Evolutionary conservation across 53 echinoderm and acorn worm species (phyloP).

Genomic region (Mesocentrotus franciscanus): DNA sequence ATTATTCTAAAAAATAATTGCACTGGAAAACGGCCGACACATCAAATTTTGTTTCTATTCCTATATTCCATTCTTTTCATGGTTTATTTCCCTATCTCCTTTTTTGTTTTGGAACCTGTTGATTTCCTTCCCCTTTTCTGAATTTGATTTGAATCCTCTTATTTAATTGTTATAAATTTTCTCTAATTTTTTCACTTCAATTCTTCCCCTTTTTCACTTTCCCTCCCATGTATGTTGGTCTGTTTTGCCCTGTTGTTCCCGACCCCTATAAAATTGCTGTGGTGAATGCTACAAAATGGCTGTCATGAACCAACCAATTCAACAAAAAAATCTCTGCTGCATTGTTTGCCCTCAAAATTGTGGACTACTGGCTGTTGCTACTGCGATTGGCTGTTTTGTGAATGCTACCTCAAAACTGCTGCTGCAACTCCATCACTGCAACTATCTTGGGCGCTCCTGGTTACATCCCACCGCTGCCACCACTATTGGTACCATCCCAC

Average conservation of each 20-base stretch:
- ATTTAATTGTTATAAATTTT: neutral
- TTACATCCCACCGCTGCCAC: slow-evolving; percentile 5
- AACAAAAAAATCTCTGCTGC: slow-evolving; percentile 16
- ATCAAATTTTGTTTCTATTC: neutral
- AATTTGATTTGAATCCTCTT: neutral
- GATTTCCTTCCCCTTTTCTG: slow-evolving; percentile 1
- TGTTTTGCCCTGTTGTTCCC: slow-evolving; percentile 7
- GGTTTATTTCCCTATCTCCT: neutral
- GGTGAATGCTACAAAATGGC: slow-evolving; percentile 57
- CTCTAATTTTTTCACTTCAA: slow-evolving; percentile 2
- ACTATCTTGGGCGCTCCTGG: neutral
- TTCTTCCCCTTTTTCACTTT: slow-evolving; percentile 8
- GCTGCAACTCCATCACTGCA: neutral
- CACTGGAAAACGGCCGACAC: neutral
- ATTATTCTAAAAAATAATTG: neutral
- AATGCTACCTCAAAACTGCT: slow-evolving; percentile 50
- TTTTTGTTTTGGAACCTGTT: neutral
- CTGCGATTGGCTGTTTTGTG: slow-evolving; percentile 51
- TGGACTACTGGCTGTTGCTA: slow-evolving; percentile 52
- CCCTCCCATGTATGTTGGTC: neutral
- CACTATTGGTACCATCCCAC: slow-evolving; percentile 10
- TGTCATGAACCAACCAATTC: slow-evolving; percentile 51
- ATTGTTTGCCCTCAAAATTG: slow-evolving; percentile 52
- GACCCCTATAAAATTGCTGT: slow-evolving; percentile 21
- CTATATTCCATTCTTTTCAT: neutral